Conservation (phyloP, 2,113 vertebrate species). For the Trogon surrucura region DNA sequence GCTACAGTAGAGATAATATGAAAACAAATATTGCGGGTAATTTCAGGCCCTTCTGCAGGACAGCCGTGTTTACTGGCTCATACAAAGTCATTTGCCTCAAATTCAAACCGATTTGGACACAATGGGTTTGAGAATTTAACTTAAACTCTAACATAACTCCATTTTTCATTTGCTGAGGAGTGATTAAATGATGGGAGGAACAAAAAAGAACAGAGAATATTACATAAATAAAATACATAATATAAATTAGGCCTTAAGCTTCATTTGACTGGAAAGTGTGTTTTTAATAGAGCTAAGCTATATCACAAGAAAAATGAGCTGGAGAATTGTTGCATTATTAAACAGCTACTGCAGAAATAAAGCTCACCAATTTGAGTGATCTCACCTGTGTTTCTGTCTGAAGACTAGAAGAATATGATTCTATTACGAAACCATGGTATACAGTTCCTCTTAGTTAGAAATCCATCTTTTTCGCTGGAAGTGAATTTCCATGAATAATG, state of each 20-base stretch:
- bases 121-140: neutral
- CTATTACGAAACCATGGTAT: neutral
- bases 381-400: neutral
- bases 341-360: neutral
- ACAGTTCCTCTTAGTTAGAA: neutral
- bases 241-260: neutral
- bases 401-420: neutral
- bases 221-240: neutral
- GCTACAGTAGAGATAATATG: slow-evolving; percentile 37
- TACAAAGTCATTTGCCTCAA: neutral
- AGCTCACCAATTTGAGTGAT: neutral
- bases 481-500: neutral
- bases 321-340: neutral
- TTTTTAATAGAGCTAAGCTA: neutral
- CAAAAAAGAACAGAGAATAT: neutral
- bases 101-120: neutral
- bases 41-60: slow-evolving; percentile 32
- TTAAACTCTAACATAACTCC: neutral
- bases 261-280: neutral
- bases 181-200: neutral
- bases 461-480: neutral
- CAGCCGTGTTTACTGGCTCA: neutral
- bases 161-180: neutral
- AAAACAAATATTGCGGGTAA: slow-evolving; percentile 36
- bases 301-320: neutral